Base-by-base conservation (phyloP, 2,113 vertebrate species). In the Natator depressus region DNA sequence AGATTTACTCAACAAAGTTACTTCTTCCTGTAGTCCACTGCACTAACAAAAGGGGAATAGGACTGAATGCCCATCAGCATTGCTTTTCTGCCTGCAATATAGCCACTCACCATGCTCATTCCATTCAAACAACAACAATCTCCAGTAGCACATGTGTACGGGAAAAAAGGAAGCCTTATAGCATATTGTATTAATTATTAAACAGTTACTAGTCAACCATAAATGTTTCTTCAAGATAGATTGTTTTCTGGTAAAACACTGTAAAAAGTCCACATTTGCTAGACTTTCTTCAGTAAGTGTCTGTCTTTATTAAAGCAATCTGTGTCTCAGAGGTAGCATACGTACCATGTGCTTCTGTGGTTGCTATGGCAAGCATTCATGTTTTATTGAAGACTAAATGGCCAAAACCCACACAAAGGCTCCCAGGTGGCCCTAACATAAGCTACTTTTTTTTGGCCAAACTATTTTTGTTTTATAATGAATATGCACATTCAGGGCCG, bases 281-380 rank as follows among this genome's bases (percentile, higher is more conserved):
- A 79, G 87, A 38, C 91, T 89, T 97, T 86, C 90, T 92, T 90
- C 88, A 76, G 88, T 8, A 2, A 91, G 59, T 17, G 59, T 90
- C 96, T n/a, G 25, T 85, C 96, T 97, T 95, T 96, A 96, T 97
- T 96, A 96, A 96, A 93, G 92, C 27, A 24, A 82, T 25, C 89
- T 72, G 88, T 89, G 89, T 84, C 94, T 97, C 29, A 0, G 89
- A 95, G 94, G 93, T 89, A 93, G 94, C 83, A 29, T 85, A 10
- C 42, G 78, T 35, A 87, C 88, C 55, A 51, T 55, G 46, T 50
- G 69, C 79, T 96, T 55, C 80, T 13, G 24, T 49, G 82, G 98
- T 98, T 98, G 96, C 98, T 97, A 98, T 98, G 98, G 97, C n/a
- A 97, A 98, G 88, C 69, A 72, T 92, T 97, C 90, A 93, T 96